Conservation (phyloP, 2,113 vertebrate genomes). For the Anser cygnoides region DNA sequence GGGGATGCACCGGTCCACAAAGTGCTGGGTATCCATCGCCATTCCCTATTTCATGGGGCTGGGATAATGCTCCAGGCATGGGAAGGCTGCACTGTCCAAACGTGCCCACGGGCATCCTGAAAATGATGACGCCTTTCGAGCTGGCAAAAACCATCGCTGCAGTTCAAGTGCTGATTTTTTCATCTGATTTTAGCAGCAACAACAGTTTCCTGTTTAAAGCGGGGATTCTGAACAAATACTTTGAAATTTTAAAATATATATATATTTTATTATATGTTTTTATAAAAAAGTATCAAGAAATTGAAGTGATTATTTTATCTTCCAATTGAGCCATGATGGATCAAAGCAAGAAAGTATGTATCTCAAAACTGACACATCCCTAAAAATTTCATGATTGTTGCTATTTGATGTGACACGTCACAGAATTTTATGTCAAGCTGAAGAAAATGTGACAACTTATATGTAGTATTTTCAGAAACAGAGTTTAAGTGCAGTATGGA, state of each 20-base stretch:
- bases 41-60: rapidly evolving
- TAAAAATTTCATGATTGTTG: constrained; percentile 44
- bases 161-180: not conserved
- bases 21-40: rapidly evolving
- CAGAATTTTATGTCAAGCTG: constrained; percentile 36
- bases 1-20: rapidly evolving
- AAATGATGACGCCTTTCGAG: not conserved
- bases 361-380: constrained; percentile 44
- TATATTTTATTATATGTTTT: constrained; percentile 44
- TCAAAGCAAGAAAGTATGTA: constrained; percentile 42
- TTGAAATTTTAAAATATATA: not conserved
- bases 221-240: constrained; percentile 27
- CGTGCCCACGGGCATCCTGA: not conserved
- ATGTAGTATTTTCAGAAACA: not conserved
- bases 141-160: not conserved
- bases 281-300: constrained; percentile 33
- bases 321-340: constrained; percentile 1
- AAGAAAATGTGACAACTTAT: constrained; percentile 26
- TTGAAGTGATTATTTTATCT: constrained; percentile 61
- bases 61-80: rapidly evolving
- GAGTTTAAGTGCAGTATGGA: not conserved
- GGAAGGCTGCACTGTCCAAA: not conserved
- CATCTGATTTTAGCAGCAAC: not conserved
- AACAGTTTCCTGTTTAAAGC: constrained; percentile 4
- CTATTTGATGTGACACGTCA: constrained; percentile 41